Base-by-base conservation (phyloP, 2,888 invertebrate genomes). In the Andrena haemorrhoa region DNA sequence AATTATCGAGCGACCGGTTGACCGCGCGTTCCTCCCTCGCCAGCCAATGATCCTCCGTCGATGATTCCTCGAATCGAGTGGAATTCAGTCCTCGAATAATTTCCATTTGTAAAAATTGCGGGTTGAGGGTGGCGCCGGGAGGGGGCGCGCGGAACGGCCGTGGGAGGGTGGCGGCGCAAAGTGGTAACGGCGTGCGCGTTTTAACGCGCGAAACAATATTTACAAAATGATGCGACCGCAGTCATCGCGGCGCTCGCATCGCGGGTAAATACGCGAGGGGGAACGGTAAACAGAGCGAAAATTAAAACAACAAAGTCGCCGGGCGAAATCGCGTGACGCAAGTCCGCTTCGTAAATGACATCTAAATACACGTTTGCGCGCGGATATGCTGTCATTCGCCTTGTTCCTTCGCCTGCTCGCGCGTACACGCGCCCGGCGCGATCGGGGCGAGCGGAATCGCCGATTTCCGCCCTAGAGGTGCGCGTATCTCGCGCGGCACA, bases 1-100 rank as follows among this genome's bases (percentile, higher is more conserved):
- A 90, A 91, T 87, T 87, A 89, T 85, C 85, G 84, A 66, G 72
- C 89, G 86, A 89, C 88, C 89, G 86, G 85, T 85, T 85, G 86
- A 87, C 86, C 49, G 61, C 3, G 66, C 47, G 33, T 4, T 41
- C 64, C 35, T 56, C 66, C 33, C 20, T 51, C 78, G 82, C 49
- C 31, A 79, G 49, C 20, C 47, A 23, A 41, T 74, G 77, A 68
- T 85, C 79, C 79, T 75, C 58, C 74, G 51, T 69, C 79, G 79
- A 79, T 76, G 83, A 35, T 75, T 75, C 41, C 41, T 16, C 41
- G 41, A 41, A 41, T 41, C 41, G 41, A 41, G 41, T 41, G 41
- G 41, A 16, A 41, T 41, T 41, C 65, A 41, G 71, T 47, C 41
- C 71, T 75, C 73, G 73, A 71, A 58, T 79, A 82, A 88, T 88